These are phyloP conservation scores for Pseudococcus jackbeardsleyi DNA, from an alignment of 2,888 invertebrate genomes.

Conservation along the genomic window DNA sequence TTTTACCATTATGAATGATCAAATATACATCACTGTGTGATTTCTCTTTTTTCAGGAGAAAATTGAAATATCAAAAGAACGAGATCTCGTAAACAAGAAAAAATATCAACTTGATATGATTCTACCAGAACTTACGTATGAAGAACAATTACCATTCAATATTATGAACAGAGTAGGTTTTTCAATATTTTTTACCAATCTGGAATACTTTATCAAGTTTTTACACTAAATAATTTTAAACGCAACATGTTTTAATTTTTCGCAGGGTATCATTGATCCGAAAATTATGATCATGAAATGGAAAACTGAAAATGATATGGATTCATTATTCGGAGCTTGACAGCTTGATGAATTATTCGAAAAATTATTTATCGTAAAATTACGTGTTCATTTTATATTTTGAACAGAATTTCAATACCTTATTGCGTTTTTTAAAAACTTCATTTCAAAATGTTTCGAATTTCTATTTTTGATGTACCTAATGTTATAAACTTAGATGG, in stretches of 20 bases:
- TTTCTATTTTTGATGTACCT: too few relatives aligned
- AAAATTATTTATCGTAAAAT: too few relatives aligned
- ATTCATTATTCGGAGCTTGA: conserved; percentile 9
- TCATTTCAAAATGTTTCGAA: too few relatives aligned
- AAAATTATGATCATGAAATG: conserved; percentile 60
- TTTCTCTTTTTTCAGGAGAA: conserved; percentile 38
- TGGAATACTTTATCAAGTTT: too few relatives aligned
- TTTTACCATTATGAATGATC: too few relatives aligned
- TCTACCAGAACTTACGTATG: conserved; percentile 54
- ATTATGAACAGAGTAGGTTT: conserved; percentile 36
- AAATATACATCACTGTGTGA: too few relatives aligned
- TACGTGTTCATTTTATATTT: too few relatives aligned
- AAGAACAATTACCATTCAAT: conserved; percentile 55
- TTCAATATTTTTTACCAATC: not conserved
- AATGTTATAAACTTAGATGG: too few relatives aligned
- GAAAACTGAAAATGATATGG: conserved; percentile 59
- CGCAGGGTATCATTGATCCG: conserved; percentile 60
- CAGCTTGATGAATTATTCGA: not conserved
- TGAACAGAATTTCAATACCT: too few relatives aligned
- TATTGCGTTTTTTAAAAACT: too few relatives aligned
- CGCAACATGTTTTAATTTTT: not conserved
- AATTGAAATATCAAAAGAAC: conserved; percentile 57
- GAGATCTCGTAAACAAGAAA: conserved; percentile 49
- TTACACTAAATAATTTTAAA: too few relatives aligned
- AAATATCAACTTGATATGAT: conserved; percentile 57